Evolutionary conservation across 2,113 vertebrate genomes (phyloP), one percentile per base, ranked within the genome.

Genomic region (Atherinomorus stipes): DNA sequence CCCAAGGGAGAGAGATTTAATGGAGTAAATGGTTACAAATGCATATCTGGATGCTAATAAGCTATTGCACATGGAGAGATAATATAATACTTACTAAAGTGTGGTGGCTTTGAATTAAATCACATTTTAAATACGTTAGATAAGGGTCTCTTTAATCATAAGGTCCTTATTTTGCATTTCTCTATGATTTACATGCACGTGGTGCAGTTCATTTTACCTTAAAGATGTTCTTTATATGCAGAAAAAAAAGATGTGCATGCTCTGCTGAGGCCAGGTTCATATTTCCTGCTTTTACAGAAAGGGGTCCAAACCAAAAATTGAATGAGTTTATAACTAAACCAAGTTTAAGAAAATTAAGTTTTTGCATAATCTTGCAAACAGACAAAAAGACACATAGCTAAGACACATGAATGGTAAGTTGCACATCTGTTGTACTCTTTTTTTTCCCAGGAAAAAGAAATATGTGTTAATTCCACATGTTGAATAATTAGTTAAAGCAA

Each of bases 1-100:
- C 88, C 68, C 78, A 22, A 25, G 78, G 44, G 81, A 85, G 25
- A 34, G n/a, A 76, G 45, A 75, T 71, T 83, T 63, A 70, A 76
- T 82, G 78, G 23, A 40, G 51, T 59, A 34, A 73, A 76, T 22
- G 52, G 21, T 57, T 51, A 70, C 71, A 73, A 85, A 80, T 72
- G 26, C 60, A 38, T 31, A n/a, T 79, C 56, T 80, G 56, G 16
- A 70, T 7, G 40, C 38, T 59, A 75, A 82, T 64, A 38, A 56
- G 74, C 72, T 78, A 26, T 65, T 74, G 23, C 40, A 21, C 38
- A 72, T 71, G 18, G 13, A 64, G 50, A 37, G 15, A 60, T 56
- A 69, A 52, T 19, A 37, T 57, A 65, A 37, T 77, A 26, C 19
- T 28, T 8, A 62, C 37, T 66, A 49, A 44, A 60, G 3, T 31